Evolutionary conservation across 2,113 vertebrate genomes (phyloP), one percentile per base, ranked within the genome.

Genomic region (Eurystomus gularis): DNA sequence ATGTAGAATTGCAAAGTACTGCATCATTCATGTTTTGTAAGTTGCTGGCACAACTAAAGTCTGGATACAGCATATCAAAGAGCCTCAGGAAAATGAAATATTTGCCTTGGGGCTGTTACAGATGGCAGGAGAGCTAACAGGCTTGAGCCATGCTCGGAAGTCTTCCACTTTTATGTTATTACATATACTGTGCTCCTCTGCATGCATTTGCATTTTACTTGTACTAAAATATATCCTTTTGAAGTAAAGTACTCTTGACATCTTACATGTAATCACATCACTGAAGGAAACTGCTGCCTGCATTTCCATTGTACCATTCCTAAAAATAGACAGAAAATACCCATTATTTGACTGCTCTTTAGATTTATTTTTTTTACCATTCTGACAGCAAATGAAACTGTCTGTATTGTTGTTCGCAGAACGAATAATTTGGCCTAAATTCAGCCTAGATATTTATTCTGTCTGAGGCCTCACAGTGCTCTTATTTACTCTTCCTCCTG

Each of bases 201-300:
- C 64, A 65, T 82, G 13, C 54, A 84, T 94, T 90, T 96, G 87
- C 89, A 90, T 96, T 92, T 95, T 93, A 68, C 91, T 94, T 83
- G 33, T 57, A 68, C 78, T 94, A 88, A 95, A 88, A 82, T 69
- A 78, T 1, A 44, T 79, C 82, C 73, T 72, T 91, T 10, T 88
- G 69, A 93, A 88, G 80, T 96, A 88, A 95, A 93, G 93, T 81
- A 65, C 49, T 95, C 65, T 82, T 96, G 96, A 86, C 82, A 86
- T 68, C 55, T 88, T 93, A 64, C 51, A 61, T 2, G 2, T 88
- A 75, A 75, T 75, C 68, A 58, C 62, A 71, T 87, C 71, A 87
- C 68, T 81, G 82, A 85, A 83, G 60, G 91, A 81, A 61, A 83
- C 55, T 29, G 39, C 40, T 85, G 87, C 44, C 51, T 95, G 72